Base-by-base conservation (phyloP, 2,113 vertebrate genomes). In the Pelecanus crispus region DNA sequence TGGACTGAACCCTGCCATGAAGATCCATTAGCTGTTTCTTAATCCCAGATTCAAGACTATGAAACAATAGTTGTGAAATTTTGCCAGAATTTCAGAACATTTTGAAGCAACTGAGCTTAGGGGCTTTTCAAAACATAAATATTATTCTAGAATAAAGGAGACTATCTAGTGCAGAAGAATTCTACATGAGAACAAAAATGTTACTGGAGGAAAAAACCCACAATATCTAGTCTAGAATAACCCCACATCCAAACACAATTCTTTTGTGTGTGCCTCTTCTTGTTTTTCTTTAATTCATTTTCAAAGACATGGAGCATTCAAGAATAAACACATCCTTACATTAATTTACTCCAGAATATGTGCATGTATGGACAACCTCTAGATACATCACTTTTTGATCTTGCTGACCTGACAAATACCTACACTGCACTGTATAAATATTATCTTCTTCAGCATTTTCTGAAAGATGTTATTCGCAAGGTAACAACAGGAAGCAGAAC, bases 51-150 rank as follows among this genome's bases (percentile, higher is more conserved):
- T 22, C 13, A 81, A 65, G 9, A 13, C 34, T 44, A 19, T 44
- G 24, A 66, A 74, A 67, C 10, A 53, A 58, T 2, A 63, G 7
- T 4, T 68, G 12, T 4, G 9, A 78, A 44, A 19, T 47, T 66
- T 81, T 91, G 56, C 77, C 65, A 67, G 49, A 90, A 87, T 58
- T 73, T 56, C 72, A 75, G 44, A 62, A 58, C 26, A 50, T 90
- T 61, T 38, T 53, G 18, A 86, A 78, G 59, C 16, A 83, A 42
- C 7, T 14, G 26, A 72, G 11, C 18, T 38, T 21, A 63, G 4
- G 32, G 31, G 1, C 21, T 77, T 88, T 45, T 45, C 67, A 70
- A 77, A 62, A 66, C 34, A 66, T 8, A 28, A n/a, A 22, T 5
- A 17, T 85, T 59, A 22, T 7, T 67, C 42, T 17, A 65, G 44